A percentile compares a stretch with the other conserved stretches of the same genome.
Evolutionary conservation across 2,797 vertebrate genomes (phyloP).

Genomic region (Parambassis ranga): DNA sequence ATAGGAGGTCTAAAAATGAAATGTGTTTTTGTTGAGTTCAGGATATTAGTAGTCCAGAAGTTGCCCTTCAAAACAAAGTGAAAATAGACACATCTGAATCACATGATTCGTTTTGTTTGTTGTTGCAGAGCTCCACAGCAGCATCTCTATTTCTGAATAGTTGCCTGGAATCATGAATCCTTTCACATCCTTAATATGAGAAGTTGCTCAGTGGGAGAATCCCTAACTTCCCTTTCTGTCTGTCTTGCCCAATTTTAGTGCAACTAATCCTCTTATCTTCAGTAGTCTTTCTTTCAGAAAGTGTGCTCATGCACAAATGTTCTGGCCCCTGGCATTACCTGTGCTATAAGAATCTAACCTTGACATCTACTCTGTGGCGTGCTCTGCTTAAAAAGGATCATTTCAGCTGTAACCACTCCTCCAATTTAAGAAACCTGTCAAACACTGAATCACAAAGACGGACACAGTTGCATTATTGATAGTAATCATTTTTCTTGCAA

Average conservation of each 20-base stretch:
- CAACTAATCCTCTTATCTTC: constrained; percentile 40
- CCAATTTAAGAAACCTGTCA: background rate
- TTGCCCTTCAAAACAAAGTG: no score
- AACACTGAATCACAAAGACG: background rate
- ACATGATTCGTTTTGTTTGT: background rate
- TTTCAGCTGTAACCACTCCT: background rate
- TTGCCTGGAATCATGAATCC: constrained; percentile 1
- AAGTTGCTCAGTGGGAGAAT: constrained; percentile 11
- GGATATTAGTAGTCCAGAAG: no score
- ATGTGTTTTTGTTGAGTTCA: no score
- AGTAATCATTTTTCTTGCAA: background rate
- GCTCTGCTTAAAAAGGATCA: background rate
- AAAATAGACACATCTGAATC: constrained; percentile 1
- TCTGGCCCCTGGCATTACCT: constrained; percentile 1
- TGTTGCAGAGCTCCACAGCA: background rate
- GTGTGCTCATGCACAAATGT: constrained; percentile 3
- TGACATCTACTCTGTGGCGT: constrained; percentile 8
- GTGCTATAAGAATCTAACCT: constrained; percentile 9
- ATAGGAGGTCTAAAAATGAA: no score
- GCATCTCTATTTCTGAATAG: constrained; percentile 12
- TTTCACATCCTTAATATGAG: background rate
- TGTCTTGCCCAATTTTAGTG: background rate
- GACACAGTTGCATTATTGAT: background rate
- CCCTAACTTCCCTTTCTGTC: constrained; percentile 11
- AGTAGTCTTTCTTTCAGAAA: constrained; percentile 2